phyloP scores from a whole-genome alignment of 2,888 invertebrate genomes.

The Philopedon plagiatum region DNA sequence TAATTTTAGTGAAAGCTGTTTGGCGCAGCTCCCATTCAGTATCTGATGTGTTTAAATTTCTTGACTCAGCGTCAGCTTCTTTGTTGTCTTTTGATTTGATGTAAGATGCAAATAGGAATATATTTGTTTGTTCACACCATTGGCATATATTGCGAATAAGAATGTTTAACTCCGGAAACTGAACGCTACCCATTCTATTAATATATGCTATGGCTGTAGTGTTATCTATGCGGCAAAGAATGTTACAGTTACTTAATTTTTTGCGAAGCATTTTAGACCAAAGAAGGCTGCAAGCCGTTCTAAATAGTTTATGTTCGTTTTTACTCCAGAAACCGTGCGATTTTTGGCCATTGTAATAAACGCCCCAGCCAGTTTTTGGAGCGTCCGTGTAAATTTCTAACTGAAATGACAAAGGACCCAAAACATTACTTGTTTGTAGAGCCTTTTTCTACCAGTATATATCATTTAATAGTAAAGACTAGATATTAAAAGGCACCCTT shows the following conservation, averaged over 20 bases:
- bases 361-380: constrained; percentile 54
- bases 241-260: constrained; percentile 29
- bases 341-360: constrained; percentile 35
- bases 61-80: constrained; percentile 37
- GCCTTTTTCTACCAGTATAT: too few species aligned
- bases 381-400: too few species aligned
- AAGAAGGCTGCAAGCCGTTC: constrained; percentile 53
- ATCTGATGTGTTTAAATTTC: background rate
- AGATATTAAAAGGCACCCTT: too few species aligned
- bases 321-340: constrained; percentile 49
- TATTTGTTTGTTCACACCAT: constrained; percentile 17
- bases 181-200: constrained; percentile 37
- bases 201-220: constrained; percentile 38
- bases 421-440: too few species aligned
- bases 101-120: too few species aligned
- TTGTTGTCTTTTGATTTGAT: constrained; percentile 29
- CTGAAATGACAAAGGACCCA: too few species aligned
- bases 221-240: constrained; percentile 40
- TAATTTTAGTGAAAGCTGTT: background rate
- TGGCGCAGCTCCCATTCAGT: constrained; percentile 27
- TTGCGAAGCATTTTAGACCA: constrained; percentile 53
- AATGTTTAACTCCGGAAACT: constrained; percentile 4
- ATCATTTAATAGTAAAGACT: too few species aligned
- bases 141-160: constrained; percentile 20
- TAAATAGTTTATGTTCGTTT: constrained; percentile 52